Evolutionary conservation across 1,140 invertebrate genomes (phyloP).

Genomic region (Hermatobates lingyangjiaoensis): DNA sequence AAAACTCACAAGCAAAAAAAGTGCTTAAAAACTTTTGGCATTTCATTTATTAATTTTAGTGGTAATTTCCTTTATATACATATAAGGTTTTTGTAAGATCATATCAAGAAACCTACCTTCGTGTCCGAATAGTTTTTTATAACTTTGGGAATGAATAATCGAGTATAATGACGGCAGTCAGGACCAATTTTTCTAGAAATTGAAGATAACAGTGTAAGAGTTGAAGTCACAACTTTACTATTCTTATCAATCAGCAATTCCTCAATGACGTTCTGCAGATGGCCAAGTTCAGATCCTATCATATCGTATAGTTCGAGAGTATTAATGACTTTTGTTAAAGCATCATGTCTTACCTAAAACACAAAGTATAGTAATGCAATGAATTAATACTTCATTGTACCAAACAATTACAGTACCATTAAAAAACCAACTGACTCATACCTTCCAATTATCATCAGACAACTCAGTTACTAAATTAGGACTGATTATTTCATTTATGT

Average conservation of each 20-base stretch:
- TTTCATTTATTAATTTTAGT: too few species aligned
- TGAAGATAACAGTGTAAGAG: conserved; percentile 59
- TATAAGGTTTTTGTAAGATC: too few species aligned
- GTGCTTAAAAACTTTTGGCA: too few species aligned
- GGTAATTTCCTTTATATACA: too few species aligned
- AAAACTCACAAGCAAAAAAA: too few species aligned
- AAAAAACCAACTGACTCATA: conserved; percentile 15
- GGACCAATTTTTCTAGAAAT: conserved; percentile 64
- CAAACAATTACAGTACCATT: not conserved
- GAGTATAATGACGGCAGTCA: conserved; percentile 50
- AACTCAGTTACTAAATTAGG: conserved; percentile 50
- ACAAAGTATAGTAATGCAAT: conserved; percentile 1
- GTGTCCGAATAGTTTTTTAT: conserved; percentile 49
- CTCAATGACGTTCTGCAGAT: conserved; percentile 57
- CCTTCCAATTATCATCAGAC: conserved; percentile 88
- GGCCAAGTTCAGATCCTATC: conserved; percentile 63
- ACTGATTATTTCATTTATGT: not conserved
- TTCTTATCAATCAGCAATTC: conserved; percentile 68
- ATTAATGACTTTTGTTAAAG: conserved; percentile 51
- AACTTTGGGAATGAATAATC: conserved; percentile 64
- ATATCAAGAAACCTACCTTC: conserved; percentile 46
- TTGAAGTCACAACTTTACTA: conserved; percentile 67
- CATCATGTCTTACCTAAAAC: conserved; percentile 56
- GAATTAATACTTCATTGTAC: too few species aligned
- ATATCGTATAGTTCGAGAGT: conserved; percentile 58